Percentiles rank a stretch among this genome's conserved stretches.
Conservation (phyloP, 2,888 invertebrate genomes). For the Cheiracanthium punctorium region DNA sequence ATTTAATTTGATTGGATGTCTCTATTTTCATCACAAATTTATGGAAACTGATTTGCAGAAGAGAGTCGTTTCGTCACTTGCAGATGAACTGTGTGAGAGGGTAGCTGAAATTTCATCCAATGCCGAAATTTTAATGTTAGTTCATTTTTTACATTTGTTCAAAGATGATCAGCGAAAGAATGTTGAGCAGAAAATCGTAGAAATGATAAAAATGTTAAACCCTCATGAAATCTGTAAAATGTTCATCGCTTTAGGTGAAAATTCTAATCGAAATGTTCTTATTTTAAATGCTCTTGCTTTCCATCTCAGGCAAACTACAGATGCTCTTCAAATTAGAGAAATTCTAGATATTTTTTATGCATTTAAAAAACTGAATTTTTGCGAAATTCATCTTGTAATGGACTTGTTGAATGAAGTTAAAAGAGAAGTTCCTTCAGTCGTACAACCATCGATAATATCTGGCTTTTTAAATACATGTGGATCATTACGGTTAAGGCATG, state of each 20-base stretch:
- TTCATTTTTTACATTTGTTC: constrained; percentile 30
- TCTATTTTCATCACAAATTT: constrained; percentile 49
- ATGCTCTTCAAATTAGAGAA: constrained; percentile 22
- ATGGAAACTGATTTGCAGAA: constrained; percentile 35
- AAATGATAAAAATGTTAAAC: constrained; percentile 8
- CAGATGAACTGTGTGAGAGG: not conserved
- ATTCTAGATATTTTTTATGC: constrained; percentile 38
- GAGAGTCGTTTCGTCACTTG: constrained; percentile 10
- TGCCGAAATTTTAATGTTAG: constrained; percentile 39
- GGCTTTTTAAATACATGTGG: constrained; percentile 42
- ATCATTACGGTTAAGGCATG: constrained; percentile 23
- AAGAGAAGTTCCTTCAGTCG: not conserved
- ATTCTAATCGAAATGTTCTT: constrained; percentile 30
- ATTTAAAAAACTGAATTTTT: constrained; percentile 42
- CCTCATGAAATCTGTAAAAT: constrained; percentile 40
- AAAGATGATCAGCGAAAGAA: not conserved
- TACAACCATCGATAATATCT: constrained; percentile 26
- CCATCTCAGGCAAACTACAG: constrained; percentile 24
- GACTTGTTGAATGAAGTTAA: not conserved
- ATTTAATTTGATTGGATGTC: constrained; percentile 28
- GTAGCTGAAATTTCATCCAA: not conserved
- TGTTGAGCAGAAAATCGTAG: constrained; percentile 19
- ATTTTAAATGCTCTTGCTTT: constrained; percentile 33
- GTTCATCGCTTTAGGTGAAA: constrained; percentile 25
- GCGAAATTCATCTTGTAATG: not conserved